Evolutionary conservation across 2,888 invertebrate species (phyloP), one percentile per base, ranked within the genome.

Genomic region (Drosophila quasianomalipes): DNA sequence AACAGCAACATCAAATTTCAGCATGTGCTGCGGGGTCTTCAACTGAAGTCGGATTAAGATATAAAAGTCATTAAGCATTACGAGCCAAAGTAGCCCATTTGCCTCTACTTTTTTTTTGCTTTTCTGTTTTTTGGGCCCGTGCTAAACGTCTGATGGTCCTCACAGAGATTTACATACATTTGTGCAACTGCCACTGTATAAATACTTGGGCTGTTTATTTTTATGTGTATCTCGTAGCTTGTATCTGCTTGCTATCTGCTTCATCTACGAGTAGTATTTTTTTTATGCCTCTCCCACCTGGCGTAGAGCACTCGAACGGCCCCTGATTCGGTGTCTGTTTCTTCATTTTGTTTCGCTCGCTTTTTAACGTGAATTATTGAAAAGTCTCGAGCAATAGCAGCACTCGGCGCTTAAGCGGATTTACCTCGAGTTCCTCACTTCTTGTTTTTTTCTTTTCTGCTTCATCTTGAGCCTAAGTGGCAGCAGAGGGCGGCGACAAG

Each of bases 371-470:
- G 77, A 87, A 89, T 86, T 89, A 89, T 87, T 82, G 76, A 82
- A 89, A 87, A 79, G 83, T 81, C 81, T 85, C 77, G 67, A 78
- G 89, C 69, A 62, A 12, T 28, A 55, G 73, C 54, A 70, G 70
- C 77, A 75, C 72, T 81, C 64, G 58, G 31, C 72, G 70, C 76
- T 87, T 87, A 89, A 89, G 86, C 85, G 82, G 85, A 85, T 89
- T 86, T 83, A 57, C 73, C 67, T 68, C 31, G 30, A 35, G 16
- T n/a, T 33, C 41, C 9, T 52, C 47, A 52, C 54, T 44, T 61
- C 30, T 14, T 30, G 4, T 49, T 55, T 44, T 12, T 49, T n/a
- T 41, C 22, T 66, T 35, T 28, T 28, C 39, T 39, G n/a, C n/a
- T 57, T 57, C 57, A n/a, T 47, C 59, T 61, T 62, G 54, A 53